Percentiles rank a stretch among this genome's conserved stretches.
phyloP scores from a whole-genome alignment of 2,113 vertebrate species.

The Barbus barbus region DNA sequence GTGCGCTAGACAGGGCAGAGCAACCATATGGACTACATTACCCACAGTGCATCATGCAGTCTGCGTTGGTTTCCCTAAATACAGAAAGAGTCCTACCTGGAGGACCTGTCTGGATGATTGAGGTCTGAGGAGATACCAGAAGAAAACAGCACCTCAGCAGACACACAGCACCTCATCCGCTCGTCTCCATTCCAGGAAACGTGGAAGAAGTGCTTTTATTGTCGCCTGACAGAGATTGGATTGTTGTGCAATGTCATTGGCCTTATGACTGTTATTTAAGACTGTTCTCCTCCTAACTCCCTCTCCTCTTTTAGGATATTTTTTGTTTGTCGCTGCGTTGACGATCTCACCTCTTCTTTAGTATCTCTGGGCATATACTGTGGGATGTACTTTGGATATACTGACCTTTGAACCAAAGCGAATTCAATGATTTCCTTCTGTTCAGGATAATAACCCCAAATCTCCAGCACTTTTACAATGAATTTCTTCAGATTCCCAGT shows the following conservation, averaged over 20 bases:
- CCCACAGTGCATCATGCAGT: conserved; percentile 72
- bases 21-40: conserved; percentile 58
- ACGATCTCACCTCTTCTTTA: conserved; percentile 56
- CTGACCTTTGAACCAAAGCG: conserved; percentile 55
- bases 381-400: conserved; percentile 67
- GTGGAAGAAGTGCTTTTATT: conserved; percentile 38
- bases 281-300: conserved; percentile 68
- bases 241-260: conserved; percentile 58
- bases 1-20: conserved; percentile 52
- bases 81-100: conserved; percentile 58
- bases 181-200: conserved; percentile 28
- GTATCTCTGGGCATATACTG: conserved; percentile 51
- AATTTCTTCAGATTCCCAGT: conserved; percentile 84
- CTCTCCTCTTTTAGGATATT: conserved; percentile 57
- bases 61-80: conserved; percentile 50
- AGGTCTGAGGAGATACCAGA: conserved; percentile 19
- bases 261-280: conserved; percentile 74
- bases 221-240: conserved; percentile 48
- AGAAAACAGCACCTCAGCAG: conserved; percentile 33
- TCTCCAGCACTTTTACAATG: conserved; percentile 73
- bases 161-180: conserved; percentile 8
- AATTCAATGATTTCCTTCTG: conserved; percentile 58
- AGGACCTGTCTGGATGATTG: conserved; percentile 57
- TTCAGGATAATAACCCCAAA: conserved; percentile 65
- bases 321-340: conserved; percentile 59